Conservation (phyloP, 2,888 invertebrate genomes). For the Digitonthophagus gazella region DNA sequence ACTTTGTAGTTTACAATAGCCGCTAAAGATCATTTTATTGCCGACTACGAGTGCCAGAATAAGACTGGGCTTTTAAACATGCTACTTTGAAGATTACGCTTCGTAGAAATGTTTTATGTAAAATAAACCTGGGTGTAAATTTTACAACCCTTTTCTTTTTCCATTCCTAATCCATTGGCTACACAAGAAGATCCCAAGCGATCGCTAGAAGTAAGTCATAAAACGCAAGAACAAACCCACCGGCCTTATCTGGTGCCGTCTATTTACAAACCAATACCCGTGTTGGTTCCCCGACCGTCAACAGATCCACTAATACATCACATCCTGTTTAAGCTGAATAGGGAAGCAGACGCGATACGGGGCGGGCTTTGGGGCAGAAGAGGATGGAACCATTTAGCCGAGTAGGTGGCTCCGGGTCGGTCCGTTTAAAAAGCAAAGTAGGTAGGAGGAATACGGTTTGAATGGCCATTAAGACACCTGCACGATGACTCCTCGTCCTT, state of each 20-base stretch:
- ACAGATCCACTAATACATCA: conserved; percentile 23
- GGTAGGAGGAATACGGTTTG: conserved; percentile 23
- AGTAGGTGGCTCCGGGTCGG: conserved; percentile 8
- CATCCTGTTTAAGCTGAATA: conserved; percentile 19
- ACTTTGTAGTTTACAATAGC: not conserved
- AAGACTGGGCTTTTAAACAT: too few relatives aligned
- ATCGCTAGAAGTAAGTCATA: not conserved
- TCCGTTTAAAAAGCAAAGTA: conserved; percentile 21
- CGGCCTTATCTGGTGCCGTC: conserved; percentile 1
- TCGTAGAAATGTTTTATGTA: not conserved
- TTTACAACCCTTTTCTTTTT: not conserved
- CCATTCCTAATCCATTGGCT: not conserved
- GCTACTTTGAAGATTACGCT: not conserved
- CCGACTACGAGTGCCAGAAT: too few relatives aligned
- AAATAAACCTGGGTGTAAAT: not conserved
- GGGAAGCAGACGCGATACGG: conserved; percentile 10
- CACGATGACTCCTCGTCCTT: conserved; percentile 29
- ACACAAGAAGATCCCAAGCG: not conserved
- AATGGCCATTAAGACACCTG: conserved; percentile 42
- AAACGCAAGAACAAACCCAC: not conserved
- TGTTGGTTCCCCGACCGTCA: conserved; percentile 17
- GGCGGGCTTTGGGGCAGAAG: conserved; percentile 1
- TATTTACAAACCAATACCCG: conserved; percentile 17
- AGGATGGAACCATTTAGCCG: conserved; percentile 5
- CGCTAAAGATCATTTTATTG: not conserved